These are phyloP conservation scores for Alitta virens DNA, from an alignment of 2,888 invertebrate species.

Conservation along the genomic window DNA sequence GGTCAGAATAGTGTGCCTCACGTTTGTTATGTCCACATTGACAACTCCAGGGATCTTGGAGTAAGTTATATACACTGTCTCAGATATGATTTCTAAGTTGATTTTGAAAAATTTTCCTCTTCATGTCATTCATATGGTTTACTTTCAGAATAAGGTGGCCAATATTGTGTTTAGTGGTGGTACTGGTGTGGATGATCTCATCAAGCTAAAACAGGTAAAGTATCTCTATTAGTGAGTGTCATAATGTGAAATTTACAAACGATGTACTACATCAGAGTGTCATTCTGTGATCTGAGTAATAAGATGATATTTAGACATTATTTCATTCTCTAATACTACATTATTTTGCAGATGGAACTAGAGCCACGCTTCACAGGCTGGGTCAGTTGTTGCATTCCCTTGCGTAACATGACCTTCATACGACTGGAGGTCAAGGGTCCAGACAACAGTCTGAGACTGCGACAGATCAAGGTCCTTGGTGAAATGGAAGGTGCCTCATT, in stretches of 20 bases:
- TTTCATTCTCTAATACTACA: background rate
- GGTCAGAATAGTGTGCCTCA: slow-evolving; percentile 68
- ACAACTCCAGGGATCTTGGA: slow-evolving; percentile 88
- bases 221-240: too few relatives aligned
- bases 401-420: slow-evolving; percentile 53
- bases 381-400: slow-evolving; percentile 78
- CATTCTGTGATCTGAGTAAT: too few relatives aligned
- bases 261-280: too few relatives aligned
- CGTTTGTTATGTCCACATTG: slow-evolving; percentile 84
- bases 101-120: slow-evolving; percentile 6
- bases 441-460: slow-evolving; percentile 82
- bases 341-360: slow-evolving; percentile 69
- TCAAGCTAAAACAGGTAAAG: slow-evolving; percentile 65
- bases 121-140: too few relatives aligned
- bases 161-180: slow-evolving; percentile 83
- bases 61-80: slow-evolving; percentile 61
- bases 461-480: slow-evolving; percentile 66
- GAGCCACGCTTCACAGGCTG: slow-evolving; percentile 84
- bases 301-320: too few relatives aligned
- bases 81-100: background rate
- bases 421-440: slow-evolving; percentile 65
- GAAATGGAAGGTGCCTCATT: slow-evolving; percentile 63
- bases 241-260: too few relatives aligned
- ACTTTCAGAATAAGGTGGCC: slow-evolving; percentile 81
- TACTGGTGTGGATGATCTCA: slow-evolving; percentile 76